These are phyloP conservation scores for Idaea biselata DNA, from an alignment of 2,888 invertebrate species.

Conservation along the genomic window DNA sequence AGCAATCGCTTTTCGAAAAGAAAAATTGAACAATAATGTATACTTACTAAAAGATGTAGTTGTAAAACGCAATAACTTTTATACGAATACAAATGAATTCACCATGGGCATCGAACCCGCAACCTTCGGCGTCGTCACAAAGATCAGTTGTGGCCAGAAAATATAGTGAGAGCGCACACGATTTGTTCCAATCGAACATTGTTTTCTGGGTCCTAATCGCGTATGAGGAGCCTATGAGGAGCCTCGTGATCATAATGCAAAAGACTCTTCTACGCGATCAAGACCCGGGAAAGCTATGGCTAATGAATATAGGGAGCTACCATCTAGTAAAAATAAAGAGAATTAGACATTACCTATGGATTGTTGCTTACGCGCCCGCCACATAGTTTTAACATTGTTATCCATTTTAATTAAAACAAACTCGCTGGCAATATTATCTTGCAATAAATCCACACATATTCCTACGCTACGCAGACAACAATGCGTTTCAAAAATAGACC, in stretches of 20 bases:
- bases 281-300: too few species aligned
- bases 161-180: too few species aligned
- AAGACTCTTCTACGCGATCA: too few species aligned
- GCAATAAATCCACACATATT: background rate
- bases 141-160: too few species aligned
- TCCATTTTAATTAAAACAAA: background rate
- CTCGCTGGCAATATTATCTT: background rate
- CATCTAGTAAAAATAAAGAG: background rate
- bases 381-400: background rate
- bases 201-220: too few species aligned
- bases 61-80: background rate
- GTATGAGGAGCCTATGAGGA: too few species aligned
- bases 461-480: background rate
- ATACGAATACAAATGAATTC: background rate
- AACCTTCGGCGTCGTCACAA: too few species aligned
- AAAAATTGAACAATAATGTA: background rate
- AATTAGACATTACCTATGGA: background rate
- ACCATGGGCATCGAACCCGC: too few species aligned
- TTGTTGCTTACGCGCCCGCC: background rate
- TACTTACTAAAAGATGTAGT: background rate
- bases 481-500: background rate
- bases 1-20: background rate
- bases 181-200: too few species aligned
- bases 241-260: too few species aligned
- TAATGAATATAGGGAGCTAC: background rate